These are phyloP conservation scores for Magallana gigas DNA, from an alignment of 1,140 invertebrate species.

Conservation along the genomic window DNA sequence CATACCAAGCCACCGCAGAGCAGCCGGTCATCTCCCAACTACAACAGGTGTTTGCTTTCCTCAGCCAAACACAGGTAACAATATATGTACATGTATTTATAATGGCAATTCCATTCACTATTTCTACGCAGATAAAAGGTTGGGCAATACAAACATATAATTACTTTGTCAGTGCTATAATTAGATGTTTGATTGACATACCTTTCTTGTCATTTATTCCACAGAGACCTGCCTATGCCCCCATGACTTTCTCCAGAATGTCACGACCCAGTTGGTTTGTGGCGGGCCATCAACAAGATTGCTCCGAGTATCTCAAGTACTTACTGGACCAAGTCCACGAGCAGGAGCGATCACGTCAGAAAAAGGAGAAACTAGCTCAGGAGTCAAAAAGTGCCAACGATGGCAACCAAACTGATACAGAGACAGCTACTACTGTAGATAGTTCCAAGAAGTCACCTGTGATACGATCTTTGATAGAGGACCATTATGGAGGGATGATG, in stretches of 20 bases:
- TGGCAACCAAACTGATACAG: neutral
- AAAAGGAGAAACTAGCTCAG: slow-evolving; percentile 37
- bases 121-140: no score
- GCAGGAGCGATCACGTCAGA: slow-evolving; percentile 80
- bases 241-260: slow-evolving; percentile 84
- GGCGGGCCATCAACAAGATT: slow-evolving; percentile 89
- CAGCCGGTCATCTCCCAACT: slow-evolving; percentile 83
- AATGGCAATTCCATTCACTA: no score
- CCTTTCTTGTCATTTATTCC: no score
- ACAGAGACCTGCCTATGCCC: slow-evolving; percentile 82
- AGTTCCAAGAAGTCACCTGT: slow-evolving; percentile 20
- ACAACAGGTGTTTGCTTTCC: slow-evolving; percentile 87
- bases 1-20: slow-evolving; percentile 78
- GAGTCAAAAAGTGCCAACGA: neutral
- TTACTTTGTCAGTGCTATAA: no score
- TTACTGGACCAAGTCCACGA: slow-evolving; percentile 87
- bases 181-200: no score
- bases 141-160: no score
- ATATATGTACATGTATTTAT: neutral
- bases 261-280: slow-evolving; percentile 88
- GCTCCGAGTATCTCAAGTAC: slow-evolving; percentile 91
- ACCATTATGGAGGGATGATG: slow-evolving; percentile 87
- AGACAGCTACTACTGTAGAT: slow-evolving; percentile 46
- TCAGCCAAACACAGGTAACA: slow-evolving; percentile 84
- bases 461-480: slow-evolving; percentile 83